Conservation (phyloP, 2,888 invertebrate genomes). For the Halictus ligatus region DNA sequence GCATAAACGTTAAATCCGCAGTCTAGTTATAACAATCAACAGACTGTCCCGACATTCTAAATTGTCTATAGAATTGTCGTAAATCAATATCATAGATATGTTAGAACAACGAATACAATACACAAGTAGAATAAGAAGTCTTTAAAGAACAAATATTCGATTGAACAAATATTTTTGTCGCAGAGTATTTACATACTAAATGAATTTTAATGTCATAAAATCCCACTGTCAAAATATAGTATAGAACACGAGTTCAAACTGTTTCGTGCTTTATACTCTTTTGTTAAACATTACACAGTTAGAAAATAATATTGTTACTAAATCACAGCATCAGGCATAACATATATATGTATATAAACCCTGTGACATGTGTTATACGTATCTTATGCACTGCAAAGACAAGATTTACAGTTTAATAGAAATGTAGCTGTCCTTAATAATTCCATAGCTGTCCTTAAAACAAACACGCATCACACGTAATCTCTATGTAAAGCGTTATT, state of each 20-base stretch:
- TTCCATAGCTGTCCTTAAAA: not conserved
- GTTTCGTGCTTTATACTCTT: not conserved
- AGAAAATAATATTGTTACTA: slow-evolving; percentile 17
- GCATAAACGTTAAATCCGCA: too few species aligned
- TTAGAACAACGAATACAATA: not conserved
- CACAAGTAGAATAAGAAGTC: not conserved
- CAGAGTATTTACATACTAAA: not conserved
- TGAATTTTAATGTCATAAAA: not conserved
- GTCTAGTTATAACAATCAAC: not conserved
- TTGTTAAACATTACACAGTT: not conserved
- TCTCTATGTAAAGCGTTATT: not conserved
- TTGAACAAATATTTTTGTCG: not conserved
- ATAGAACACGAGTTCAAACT: not conserved
- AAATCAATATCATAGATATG: not conserved
- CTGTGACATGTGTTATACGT: slow-evolving; percentile 6
- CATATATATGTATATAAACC: slow-evolving; percentile 38
- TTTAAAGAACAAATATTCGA: not conserved
- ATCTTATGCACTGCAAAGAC: not conserved
- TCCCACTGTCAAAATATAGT: not conserved
- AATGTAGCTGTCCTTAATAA: not conserved
- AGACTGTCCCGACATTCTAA: not conserved
- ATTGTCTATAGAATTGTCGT: not conserved
- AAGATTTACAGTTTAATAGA: not conserved
- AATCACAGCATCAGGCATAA: not conserved
- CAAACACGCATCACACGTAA: not conserved